These are phyloP conservation scores for Heliocidaris erythrogramma DNA, from an alignment of 35 echinoderm and acorn worm genomes.

Conservation along the genomic window DNA sequence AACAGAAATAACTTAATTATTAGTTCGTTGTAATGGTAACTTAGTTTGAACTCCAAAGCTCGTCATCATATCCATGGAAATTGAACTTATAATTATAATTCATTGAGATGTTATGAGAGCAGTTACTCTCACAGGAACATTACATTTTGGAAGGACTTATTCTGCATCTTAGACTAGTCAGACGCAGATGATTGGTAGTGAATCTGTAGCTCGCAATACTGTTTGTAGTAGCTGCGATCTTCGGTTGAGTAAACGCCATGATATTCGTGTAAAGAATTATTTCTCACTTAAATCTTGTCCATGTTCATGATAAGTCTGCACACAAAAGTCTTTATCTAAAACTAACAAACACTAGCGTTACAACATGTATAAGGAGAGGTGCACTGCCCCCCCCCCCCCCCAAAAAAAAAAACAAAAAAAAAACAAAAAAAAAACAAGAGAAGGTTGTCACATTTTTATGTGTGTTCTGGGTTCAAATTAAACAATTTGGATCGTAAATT, in stretches of 20 bases:
- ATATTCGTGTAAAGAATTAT: conserved; percentile 19
- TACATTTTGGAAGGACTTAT: not conserved
- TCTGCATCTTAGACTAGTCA: not conserved
- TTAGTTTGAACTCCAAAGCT: too few species aligned
- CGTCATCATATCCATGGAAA: too few species aligned
- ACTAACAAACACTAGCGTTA: not conserved
- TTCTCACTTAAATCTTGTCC: not conserved
- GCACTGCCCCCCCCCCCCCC: too few species aligned
- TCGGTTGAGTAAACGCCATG: not conserved
- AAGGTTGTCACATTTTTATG: too few species aligned
- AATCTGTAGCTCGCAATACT: not conserved
- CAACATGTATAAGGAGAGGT: not conserved
- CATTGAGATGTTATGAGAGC: too few species aligned
- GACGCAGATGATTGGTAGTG: not conserved
- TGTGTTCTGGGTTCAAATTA: too few species aligned
- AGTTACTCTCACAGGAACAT: not conserved
- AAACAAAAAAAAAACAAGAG: too few species aligned
- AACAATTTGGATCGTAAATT: too few species aligned
- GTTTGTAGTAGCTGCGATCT: not conserved
- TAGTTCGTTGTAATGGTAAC: too few species aligned
- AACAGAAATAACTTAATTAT: too few species aligned
- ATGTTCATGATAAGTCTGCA: conserved; percentile 11
- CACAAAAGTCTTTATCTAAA: not conserved
- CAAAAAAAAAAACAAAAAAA: too few species aligned
- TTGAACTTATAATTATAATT: too few species aligned